Evolutionary conservation across 2,113 vertebrate genomes (phyloP), one percentile per base, ranked within the genome.

Genomic region (Zeus faber): DNA sequence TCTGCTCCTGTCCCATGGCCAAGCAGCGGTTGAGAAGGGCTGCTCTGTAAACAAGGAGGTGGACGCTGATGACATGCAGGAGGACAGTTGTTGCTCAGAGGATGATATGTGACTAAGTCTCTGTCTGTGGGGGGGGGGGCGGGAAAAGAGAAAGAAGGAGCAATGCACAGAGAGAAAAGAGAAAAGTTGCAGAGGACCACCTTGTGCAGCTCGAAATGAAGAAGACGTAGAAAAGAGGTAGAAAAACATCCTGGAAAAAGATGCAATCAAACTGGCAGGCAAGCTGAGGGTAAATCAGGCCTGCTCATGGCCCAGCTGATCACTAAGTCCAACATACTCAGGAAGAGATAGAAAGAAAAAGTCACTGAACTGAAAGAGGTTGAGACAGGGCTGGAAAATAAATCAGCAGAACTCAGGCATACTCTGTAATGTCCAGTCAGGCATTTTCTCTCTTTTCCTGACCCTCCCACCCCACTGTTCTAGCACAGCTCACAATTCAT

Each of bases 281-380:
- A 58, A 58, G 48, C 62, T n/a, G 62, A 65, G 23, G 40, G 48
- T 5, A 65, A 58, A 51, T 43, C 40, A n/a, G 62, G 62, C 3
- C 46, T 39, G 3, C 37, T 58, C 25, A 65, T 58, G 54, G 54
- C 62, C 39, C 47, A 58, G 40, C 40, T 58, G 6, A 65, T 65
- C 25, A 65, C 43, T 3, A 35, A 35, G 10, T 35, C 33, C 5
- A 62, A 62, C 10, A 48, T 54, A 2, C 50, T 62, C 7, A 65
- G 54, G 22, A 65, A 57, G 40, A 9, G 48, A 33, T 49, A 16
- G 17, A 54, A 26, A 46, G 50, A 47, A 62, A 45, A 47, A 37
- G 16, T 53, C 3, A 13, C 49, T 44, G 58, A 62, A 45, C 49
- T 62, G 33, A 35, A 62, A 62, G 49, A 22, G 37, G 26, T 62